Conservation (phyloP, 2,888 invertebrate species). For the Temnothorax rugatulus region DNA sequence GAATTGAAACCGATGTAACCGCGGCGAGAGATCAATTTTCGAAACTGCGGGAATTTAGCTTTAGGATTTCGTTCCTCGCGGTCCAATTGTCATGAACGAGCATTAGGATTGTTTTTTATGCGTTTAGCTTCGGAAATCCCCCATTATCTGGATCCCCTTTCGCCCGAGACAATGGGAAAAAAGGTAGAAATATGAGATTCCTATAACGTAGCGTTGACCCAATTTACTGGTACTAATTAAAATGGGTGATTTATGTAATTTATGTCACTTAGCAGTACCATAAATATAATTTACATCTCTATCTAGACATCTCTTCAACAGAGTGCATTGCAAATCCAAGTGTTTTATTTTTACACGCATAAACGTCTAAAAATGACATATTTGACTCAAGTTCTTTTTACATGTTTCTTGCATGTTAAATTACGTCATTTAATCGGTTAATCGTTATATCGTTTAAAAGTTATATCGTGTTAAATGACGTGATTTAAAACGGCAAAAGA, state of each 20-base stretch:
- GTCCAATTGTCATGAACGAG: neutral
- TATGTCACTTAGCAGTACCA: neutral
- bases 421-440: no score
- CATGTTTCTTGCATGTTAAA: no score
- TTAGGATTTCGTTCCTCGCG: neutral
- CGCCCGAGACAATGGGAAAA: neutral
- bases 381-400: no score
- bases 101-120: neutral
- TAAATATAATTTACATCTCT: constrained; percentile 5
- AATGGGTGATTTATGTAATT: neutral
- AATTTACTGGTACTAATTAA: neutral
- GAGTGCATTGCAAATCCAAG: no score
- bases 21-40: constrained; percentile 30
- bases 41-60: constrained; percentile 7
- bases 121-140: neutral
- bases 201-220: no score
- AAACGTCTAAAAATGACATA: no score
- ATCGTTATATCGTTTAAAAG: no score
- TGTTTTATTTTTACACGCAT: no score
- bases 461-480: no score
- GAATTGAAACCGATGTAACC: constrained; percentile 12
- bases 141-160: no score
- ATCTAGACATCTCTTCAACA: neutral
- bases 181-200: constrained; percentile 2
- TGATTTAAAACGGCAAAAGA: no score